phyloP scores from a whole-genome alignment of 2,888 invertebrate species.

The Pyralis farinalis region DNA sequence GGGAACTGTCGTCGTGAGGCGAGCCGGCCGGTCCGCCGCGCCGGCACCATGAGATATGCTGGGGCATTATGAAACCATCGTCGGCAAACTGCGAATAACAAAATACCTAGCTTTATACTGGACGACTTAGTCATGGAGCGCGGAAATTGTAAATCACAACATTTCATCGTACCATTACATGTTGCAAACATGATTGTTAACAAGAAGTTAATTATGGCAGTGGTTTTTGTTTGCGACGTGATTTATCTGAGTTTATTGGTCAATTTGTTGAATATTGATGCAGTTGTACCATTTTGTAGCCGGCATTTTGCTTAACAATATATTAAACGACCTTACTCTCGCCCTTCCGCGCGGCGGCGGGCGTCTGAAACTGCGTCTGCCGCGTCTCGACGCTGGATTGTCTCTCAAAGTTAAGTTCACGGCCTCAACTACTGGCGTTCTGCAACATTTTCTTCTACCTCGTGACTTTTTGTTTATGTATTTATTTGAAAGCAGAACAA shows the following conservation, averaged over 20 bases:
- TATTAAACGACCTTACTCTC: constrained; percentile 30
- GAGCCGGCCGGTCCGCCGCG: constrained; percentile 41
- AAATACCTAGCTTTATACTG: not conserved
- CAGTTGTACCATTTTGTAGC: constrained; percentile 5
- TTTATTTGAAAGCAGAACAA: constrained; percentile 6
- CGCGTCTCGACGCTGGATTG: constrained; percentile 38
- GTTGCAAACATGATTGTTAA: not conserved
- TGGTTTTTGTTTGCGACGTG: not conserved
- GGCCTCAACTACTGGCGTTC: constrained; percentile 42
- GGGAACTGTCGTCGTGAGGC: constrained; percentile 40
- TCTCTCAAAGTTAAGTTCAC: constrained; percentile 70
- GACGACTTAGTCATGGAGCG: not conserved
- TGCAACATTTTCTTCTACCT: constrained; percentile 45
- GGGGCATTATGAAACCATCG: constrained; percentile 58
- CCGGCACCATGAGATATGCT: constrained; percentile 47
- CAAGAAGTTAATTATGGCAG: not conserved
- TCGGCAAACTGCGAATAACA: constrained; percentile 40
- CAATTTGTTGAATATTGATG: no score
- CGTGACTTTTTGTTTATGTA: constrained; percentile 30
- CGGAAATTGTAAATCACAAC: constrained; percentile 12
- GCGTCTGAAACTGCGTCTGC: constrained; percentile 27
- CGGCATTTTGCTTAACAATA: constrained; percentile 6
- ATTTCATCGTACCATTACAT: not conserved
- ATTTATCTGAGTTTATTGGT: not conserved
- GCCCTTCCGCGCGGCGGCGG: constrained; percentile 18